Evolutionary conservation across 2,888 invertebrate species (phyloP).

Genomic region (Ichneumoninae sp.): DNA sequence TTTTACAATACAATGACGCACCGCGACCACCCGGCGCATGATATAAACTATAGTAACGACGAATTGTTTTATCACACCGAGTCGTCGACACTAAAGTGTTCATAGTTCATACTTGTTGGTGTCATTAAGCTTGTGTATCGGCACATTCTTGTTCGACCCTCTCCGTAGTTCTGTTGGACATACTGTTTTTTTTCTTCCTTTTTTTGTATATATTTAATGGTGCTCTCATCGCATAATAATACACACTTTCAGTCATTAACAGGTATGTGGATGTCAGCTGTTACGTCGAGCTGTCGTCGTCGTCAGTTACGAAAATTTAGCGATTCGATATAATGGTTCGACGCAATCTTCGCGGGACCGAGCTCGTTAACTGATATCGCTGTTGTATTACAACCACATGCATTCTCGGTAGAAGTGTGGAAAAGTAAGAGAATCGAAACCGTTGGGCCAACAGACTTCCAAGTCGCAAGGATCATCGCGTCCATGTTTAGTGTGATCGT

Average conservation of each 20-base stretch:
- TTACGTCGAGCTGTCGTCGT: constrained; percentile 30
- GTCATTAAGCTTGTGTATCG: constrained; percentile 26
- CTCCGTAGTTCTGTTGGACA: constrained; percentile 24
- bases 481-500: not conserved
- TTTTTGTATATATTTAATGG: constrained; percentile 42
- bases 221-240: constrained; percentile 56
- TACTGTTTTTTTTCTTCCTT: constrained; percentile 19
- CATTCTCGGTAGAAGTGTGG: not conserved
- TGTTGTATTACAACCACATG: not conserved
- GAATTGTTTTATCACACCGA: constrained; percentile 44
- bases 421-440: constrained; percentile 22
- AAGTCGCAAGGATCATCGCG: not conserved
- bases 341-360: constrained; percentile 22
- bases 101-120: constrained; percentile 39
- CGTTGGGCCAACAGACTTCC: not conserved
- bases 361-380: constrained; percentile 21
- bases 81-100: constrained; percentile 38
- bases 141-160: constrained; percentile 18
- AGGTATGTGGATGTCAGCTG: constrained; percentile 62
- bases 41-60: constrained; percentile 57
- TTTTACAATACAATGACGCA: constrained; percentile 59
- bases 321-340: constrained; percentile 22
- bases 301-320: constrained; percentile 44
- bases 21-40: constrained; percentile 40
- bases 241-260: constrained; percentile 69